Evolutionary conservation across 1,140 invertebrate genomes (phyloP).

Genomic region (Drosophila mauritiana): DNA sequence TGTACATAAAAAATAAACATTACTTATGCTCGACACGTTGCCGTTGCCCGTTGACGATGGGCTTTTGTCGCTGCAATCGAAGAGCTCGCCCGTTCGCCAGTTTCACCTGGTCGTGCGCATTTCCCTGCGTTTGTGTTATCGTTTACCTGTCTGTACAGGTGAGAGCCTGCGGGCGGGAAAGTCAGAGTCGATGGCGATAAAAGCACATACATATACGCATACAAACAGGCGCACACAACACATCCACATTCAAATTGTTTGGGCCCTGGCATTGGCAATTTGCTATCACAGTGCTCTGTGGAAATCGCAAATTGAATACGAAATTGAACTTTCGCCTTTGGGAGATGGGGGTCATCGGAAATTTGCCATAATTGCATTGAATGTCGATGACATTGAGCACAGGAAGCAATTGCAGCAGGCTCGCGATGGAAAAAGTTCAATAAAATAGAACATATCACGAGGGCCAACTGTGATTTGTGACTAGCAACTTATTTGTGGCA

Average conservation of each 20-base stretch:
- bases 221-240: conserved; percentile 13
- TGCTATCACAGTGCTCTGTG: conserved; percentile 47
- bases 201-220: conserved; percentile 42
- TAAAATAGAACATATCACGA: conserved; percentile 3
- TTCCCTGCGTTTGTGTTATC: conserved; percentile 61
- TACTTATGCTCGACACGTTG: conserved; percentile 72
- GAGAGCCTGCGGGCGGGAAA: conserved; percentile 38
- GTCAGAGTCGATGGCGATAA: conserved; percentile 67
- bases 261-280: conserved; percentile 40
- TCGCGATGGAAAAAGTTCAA: neutral
- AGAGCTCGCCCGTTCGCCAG: conserved; percentile 17
- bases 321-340: conserved; percentile 77
- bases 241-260: conserved; percentile 60
- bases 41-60: conserved; percentile 17
- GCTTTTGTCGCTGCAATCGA: conserved; percentile 51
- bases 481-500: neutral
- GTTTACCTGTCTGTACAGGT: conserved; percentile 36
- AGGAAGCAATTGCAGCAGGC: conserved; percentile 64
- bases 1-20: conserved; percentile 64
- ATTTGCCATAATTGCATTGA: conserved; percentile 75
- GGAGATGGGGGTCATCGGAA: conserved; percentile 46
- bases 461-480: conserved; percentile 13
- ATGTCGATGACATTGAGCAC: conserved; percentile 72
- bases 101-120: neutral
- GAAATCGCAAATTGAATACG: conserved; percentile 79